phyloP scores from a whole-genome alignment of 2,113 vertebrate species.

The Perca fluviatilis region DNA sequence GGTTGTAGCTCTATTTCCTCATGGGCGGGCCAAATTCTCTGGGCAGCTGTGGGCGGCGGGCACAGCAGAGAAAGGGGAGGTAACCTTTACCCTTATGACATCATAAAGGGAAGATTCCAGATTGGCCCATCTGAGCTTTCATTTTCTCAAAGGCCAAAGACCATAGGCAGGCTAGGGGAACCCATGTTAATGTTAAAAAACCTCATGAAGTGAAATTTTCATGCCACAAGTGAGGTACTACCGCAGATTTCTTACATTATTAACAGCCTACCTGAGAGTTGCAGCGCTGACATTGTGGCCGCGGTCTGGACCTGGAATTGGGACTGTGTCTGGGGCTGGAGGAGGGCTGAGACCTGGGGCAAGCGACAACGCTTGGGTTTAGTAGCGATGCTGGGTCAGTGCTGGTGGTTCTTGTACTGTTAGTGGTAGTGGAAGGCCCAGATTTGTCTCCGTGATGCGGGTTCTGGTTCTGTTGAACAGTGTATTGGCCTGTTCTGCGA shows the following conservation, averaged over 20 bases:
- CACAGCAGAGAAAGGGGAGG: no score
- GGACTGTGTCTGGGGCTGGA: conserved; percentile 70
- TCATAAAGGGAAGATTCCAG: no score
- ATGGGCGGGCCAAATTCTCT: no score
- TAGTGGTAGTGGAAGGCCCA: background rate
- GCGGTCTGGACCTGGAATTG: conserved; percentile 20
- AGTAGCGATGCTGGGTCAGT: background rate
- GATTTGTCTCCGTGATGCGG: conserved; percentile 39
- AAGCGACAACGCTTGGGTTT: background rate
- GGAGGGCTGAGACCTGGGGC: conserved; percentile 26
- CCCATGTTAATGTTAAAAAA: no score
- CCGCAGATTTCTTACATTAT: background rate
- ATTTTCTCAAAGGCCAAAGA: no score
- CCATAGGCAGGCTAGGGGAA: no score
- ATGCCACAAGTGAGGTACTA: background rate
- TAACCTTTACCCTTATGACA: no score
- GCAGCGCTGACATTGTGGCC: conserved; percentile 55
- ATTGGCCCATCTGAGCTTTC: no score
- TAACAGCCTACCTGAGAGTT: conserved; percentile 70
- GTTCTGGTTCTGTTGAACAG: conserved; percentile 66
- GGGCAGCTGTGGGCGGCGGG: no score
- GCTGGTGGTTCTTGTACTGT: conserved; percentile 12
- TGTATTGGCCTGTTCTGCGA: conserved; percentile 71
- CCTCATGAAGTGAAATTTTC: no score
- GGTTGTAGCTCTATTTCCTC: no score